These are phyloP conservation scores for Polia nebulosa DNA, from an alignment of 2,888 invertebrate genomes.

Conservation along the genomic window DNA sequence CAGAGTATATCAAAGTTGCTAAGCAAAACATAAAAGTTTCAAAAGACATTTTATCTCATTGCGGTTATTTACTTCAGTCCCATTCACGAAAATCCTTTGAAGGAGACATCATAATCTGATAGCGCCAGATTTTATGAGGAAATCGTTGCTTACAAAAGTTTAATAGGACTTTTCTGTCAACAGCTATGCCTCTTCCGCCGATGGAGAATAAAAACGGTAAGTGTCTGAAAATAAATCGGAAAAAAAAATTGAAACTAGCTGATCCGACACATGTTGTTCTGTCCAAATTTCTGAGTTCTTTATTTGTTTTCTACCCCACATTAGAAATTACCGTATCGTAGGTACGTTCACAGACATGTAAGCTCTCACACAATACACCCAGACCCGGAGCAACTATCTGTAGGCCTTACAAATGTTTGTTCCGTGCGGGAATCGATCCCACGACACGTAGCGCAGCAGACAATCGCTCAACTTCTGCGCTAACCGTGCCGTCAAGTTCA, in stretches of 20 bases:
- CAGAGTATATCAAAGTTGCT: neutral
- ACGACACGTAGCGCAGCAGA: no score
- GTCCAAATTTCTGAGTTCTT: neutral
- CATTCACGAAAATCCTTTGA: constrained; percentile 42
- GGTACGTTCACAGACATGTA: no score
- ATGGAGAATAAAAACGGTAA: constrained; percentile 87
- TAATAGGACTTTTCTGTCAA: constrained; percentile 54
- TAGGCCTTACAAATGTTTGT: no score
- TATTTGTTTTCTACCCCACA: no score
- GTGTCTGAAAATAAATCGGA: constrained; percentile 26
- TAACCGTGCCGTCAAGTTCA: no score
- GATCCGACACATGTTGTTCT: neutral
- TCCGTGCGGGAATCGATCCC: no score
- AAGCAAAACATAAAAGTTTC: constrained; percentile 11
- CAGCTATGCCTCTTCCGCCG: constrained; percentile 86
- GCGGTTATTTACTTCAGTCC: constrained; percentile 33
- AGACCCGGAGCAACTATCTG: no score
- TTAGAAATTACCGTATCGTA: no score
- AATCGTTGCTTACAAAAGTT: constrained; percentile 32
- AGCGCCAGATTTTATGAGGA: constrained; percentile 21
- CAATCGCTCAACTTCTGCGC: no score
- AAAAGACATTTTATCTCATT: constrained; percentile 27
- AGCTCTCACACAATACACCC: no score
- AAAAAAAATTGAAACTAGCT: neutral
- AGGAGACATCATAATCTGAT: constrained; percentile 34